Base-by-base conservation (phyloP, 2,888 invertebrate genomes). In the Cataglyphis altisquamis region DNA sequence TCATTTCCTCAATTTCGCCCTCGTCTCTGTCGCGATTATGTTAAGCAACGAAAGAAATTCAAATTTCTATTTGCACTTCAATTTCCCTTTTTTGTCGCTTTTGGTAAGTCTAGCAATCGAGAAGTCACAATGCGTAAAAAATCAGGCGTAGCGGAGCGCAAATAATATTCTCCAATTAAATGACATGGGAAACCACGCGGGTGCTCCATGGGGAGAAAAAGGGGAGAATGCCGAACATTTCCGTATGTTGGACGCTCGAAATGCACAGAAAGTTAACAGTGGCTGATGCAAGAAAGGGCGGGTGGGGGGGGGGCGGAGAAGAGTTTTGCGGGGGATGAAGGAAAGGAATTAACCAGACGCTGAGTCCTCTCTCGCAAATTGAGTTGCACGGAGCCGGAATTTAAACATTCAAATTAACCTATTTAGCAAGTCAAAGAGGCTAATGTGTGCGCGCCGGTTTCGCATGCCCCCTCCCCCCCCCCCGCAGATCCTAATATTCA, bases 361-460 rank as follows among this genome's bases (percentile, higher is more conserved):
- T 87, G 91, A 91, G 89, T 92, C 92, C 90, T 80, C 90, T 80
- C 78, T 91, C 87, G 91, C 92, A 94, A 93, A 94, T 94, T 93
- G 93, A 94, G 94, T 94, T 93, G 92, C 91, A 91, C 92, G 89
- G 87, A 84, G 85, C 85, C 85, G 88, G 93, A 94, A 94, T 94
- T 94, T 93, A 93, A 94, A 93, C 93, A 94, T 94, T 94, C 92
- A 93, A 94, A 94, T 94, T 94, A 94, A 93, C 93, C 92, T 91
- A 89, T 92, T 94, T 94, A 93, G 92, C 93, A 93, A 94, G 94
- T 93, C 92, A 93, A 94, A 93, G 91, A 90, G 90, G 91, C 89
- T 92, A 92, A 94, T 93, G 92, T 94, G 91, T 88, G 90, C 88
- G 67, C 78, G 75, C 73, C 83, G 84, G 84, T 90, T 88, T 86